Evolutionary conservation across 2,113 vertebrate genomes (phyloP).

Genomic region (Noctilio leporinus): DNA sequence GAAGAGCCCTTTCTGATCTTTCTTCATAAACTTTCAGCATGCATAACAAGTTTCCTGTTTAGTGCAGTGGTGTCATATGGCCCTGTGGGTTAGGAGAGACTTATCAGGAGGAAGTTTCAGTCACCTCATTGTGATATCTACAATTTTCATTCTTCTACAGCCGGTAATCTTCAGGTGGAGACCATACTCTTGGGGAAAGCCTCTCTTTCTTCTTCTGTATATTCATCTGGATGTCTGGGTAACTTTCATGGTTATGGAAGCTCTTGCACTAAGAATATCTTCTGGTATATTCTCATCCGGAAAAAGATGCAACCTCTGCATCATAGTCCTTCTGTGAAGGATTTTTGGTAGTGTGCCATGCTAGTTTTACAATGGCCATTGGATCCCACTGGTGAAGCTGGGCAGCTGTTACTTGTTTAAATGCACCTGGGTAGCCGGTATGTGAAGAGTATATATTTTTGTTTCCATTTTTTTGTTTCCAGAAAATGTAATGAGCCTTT

Average conservation of each 20-base stretch:
- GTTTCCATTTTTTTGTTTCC: too few relatives aligned
- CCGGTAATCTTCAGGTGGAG: slow-evolving; percentile 74
- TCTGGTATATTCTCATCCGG: slow-evolving; percentile 78
- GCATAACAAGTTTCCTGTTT: neutral
- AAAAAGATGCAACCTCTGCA: slow-evolving; percentile 95
- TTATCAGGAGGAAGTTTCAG: neutral
- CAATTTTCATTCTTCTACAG: slow-evolving; percentile 32
- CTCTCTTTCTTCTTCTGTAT: too few relatives aligned
- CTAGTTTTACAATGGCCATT: slow-evolving; percentile 90
- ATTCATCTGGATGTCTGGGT: too few relatives aligned
- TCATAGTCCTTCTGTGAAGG: slow-evolving; percentile 90
- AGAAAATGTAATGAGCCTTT: too few relatives aligned
- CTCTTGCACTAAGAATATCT: too few relatives aligned
- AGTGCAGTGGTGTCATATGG: accelerated
- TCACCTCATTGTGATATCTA: neutral
- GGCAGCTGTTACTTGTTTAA: slow-evolving; percentile 92
- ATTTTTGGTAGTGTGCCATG: slow-evolving; percentile 97
- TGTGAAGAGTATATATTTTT: too few relatives aligned
- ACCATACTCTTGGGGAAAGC: too few relatives aligned
- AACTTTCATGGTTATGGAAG: too few relatives aligned
- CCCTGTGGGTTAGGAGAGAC: neutral
- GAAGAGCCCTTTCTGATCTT: neutral
- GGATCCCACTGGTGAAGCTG: slow-evolving; percentile 93
- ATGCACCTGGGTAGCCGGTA: slow-evolving; percentile 88
- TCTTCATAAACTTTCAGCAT: neutral